Evolutionary conservation across 2,888 invertebrate genomes (phyloP).

Genomic region (Stenchaetothrips biformis): DNA sequence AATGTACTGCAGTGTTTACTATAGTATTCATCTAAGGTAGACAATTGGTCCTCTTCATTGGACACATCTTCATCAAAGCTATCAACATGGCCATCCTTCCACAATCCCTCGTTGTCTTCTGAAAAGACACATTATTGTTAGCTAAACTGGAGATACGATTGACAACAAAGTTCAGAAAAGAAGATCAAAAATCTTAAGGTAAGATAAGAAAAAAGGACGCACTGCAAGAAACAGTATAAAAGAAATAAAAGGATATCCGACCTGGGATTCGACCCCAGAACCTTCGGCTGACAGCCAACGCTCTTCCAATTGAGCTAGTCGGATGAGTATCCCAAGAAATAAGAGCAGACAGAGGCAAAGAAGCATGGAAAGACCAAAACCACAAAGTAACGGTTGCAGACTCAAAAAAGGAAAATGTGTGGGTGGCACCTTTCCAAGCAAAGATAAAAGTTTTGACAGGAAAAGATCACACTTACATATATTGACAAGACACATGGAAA

Average conservation of each 20-base stretch:
- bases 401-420: no score
- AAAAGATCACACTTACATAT: no score
- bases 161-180: no score
- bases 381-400: no score
- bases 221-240: not conserved
- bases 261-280: constrained; percentile 19
- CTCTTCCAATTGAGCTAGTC: constrained; percentile 23
- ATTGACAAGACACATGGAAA: no score
- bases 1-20: not conserved
- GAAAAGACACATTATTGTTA: not conserved
- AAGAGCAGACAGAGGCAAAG: not conserved
- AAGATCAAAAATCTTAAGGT: not conserved
- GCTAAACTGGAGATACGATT: not conserved
- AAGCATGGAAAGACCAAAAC: not conserved
- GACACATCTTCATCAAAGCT: not conserved
- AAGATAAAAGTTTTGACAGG: no score
- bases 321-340: not conserved
- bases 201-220: not conserved
- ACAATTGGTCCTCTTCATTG: not conserved
- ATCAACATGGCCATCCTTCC: not conserved
- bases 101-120: constrained; percentile 4
- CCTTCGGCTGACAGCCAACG: not conserved
- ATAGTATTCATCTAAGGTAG: not conserved
- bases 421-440: no score
- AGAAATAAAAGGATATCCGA: not conserved